A percentile compares a stretch with the other conserved stretches of the same genome.
These are phyloP conservation scores for Oncorhynchus mykiss DNA, from an alignment of 2,113 vertebrate species.

Conservation along the genomic window DNA sequence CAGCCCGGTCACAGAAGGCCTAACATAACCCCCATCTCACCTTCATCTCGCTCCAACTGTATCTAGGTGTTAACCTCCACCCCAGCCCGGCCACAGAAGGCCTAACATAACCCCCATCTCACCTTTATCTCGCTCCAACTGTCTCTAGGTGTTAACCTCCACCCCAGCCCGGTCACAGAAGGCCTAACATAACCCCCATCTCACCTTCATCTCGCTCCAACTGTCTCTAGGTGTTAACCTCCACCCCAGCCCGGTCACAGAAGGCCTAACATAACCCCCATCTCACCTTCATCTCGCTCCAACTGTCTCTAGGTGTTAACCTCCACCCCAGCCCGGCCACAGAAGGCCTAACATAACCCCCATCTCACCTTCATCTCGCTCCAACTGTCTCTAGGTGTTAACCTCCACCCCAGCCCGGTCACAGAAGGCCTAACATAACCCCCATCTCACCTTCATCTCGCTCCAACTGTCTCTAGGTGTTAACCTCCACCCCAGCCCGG, in stretches of 20 bases:
- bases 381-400: slow-evolving; percentile 19
- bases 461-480: slow-evolving; percentile 26
- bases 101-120: slow-evolving; percentile 42
- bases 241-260: too few species aligned
- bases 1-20: slow-evolving; percentile 13
- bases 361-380: slow-evolving; percentile 21
- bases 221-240: background rate
- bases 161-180: too few species aligned
- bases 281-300: too few species aligned
- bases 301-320: too few species aligned
- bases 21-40: slow-evolving; percentile 38
- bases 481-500: too few species aligned
- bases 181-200: too few species aligned
- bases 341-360: slow-evolving; percentile 40
- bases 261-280: too few species aligned
- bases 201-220: too few species aligned
- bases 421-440: slow-evolving; percentile 41
- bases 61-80: background rate
- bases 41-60: slow-evolving; percentile 29
- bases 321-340: too few species aligned
- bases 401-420: background rate
- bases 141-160: slow-evolving; percentile 3
- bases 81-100: slow-evolving; percentile 6
- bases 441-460: slow-evolving; percentile 14
- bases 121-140: slow-evolving; percentile 27